A percentile compares a stretch with the other conserved stretches of the same genome.
phyloP scores from a whole-genome alignment of 2,113 vertebrate species.

The Austrofundulus limnaeus region DNA sequence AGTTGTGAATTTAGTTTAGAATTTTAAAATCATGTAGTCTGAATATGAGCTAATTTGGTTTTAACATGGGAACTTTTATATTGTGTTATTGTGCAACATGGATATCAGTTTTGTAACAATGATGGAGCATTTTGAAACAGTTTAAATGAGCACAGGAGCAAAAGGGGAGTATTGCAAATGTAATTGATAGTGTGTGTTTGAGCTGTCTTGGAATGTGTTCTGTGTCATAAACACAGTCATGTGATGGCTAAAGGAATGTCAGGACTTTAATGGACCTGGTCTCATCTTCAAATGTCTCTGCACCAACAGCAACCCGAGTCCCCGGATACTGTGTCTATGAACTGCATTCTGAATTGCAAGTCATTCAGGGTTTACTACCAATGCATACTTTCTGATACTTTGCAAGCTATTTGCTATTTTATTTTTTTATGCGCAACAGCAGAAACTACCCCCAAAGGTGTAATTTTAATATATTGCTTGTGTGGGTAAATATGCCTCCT shows the following conservation, averaged over 20 bases:
- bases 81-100: no score
- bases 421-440: neutral
- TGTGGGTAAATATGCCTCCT: no score
- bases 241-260: conserved; percentile 60
- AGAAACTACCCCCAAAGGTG: no score
- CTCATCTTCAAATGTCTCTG: conserved; percentile 43
- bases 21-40: no score
- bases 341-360: conserved; percentile 44
- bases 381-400: conserved; percentile 7
- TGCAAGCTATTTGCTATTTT: neutral
- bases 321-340: conserved; percentile 49
- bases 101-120: neutral
- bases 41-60: no score
- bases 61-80: no score
- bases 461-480: no score
- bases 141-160: conserved; percentile 14
- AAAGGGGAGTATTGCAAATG: conserved; percentile 19
- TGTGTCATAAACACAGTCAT: conserved; percentile 67
- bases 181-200: conserved; percentile 4
- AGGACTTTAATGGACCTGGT: conserved; percentile 40
- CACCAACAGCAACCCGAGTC: conserved; percentile 68
- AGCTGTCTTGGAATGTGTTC: conserved; percentile 67
- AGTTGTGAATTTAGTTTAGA: no score
- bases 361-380: conserved; percentile 40
- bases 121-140: no score